These are phyloP conservation scores for Bursaphelenchus mucronatus DNA, from an alignment of 1,140 invertebrate species.

Conservation along the genomic window DNA sequence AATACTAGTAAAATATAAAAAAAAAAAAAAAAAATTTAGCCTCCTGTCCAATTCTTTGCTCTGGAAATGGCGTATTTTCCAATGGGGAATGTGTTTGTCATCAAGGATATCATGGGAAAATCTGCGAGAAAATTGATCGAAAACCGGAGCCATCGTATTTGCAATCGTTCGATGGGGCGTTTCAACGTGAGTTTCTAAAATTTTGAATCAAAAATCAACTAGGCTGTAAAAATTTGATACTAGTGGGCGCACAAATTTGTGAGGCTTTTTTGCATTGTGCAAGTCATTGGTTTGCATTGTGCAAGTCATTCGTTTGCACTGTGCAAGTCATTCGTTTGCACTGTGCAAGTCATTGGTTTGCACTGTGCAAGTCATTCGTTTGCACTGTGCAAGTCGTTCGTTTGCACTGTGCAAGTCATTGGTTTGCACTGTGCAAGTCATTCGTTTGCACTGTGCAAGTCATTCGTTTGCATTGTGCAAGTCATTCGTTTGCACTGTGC, in stretches of 20 bases:
- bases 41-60: conserved; percentile 91
- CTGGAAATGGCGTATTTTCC: conserved; percentile 87
- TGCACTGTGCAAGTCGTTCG: too few species aligned
- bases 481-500: too few species aligned
- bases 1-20: conserved; percentile 1
- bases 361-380: too few species aligned
- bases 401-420: too few species aligned
- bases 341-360: too few species aligned
- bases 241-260: conserved; percentile 96
- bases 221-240: conserved; percentile 84
- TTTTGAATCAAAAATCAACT: conserved; percentile 67
- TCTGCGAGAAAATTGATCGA: conserved; percentile 89
- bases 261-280: conserved; percentile 65
- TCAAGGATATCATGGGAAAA: conserved; percentile 86
- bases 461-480: too few species aligned
- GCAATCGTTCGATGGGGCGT: conserved; percentile 72
- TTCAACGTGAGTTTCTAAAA: conserved; percentile 26
- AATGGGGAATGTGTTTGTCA: conserved; percentile 93
- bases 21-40: conserved; percentile 64
- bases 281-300: too few species aligned
- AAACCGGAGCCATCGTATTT: conserved; percentile 86
- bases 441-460: too few species aligned
- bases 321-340: too few species aligned
- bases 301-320: too few species aligned
- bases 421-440: too few species aligned